These are phyloP conservation scores for Agrotis ipsilon DNA, from an alignment of 2,888 invertebrate species.

Conservation along the genomic window DNA sequence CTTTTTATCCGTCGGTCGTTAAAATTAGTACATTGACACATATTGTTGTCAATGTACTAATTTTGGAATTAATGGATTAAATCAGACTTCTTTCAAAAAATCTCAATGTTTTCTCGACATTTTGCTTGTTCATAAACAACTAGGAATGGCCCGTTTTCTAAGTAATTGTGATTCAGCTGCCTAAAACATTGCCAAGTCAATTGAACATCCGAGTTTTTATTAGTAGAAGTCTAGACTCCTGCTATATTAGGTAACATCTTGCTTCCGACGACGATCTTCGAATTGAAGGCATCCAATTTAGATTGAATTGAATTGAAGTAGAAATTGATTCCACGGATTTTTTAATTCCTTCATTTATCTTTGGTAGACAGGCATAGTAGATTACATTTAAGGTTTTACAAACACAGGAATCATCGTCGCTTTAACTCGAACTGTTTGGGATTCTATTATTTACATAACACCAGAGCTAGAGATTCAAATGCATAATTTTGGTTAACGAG, in stretches of 20 bases:
- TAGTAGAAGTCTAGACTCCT: constrained; percentile 22
- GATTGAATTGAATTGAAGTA: constrained; percentile 7
- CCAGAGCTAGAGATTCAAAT: constrained; percentile 4
- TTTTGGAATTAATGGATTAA: too few relatives aligned
- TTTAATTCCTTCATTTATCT: neutral
- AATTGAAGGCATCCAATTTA: constrained; percentile 11
- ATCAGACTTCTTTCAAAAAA: neutral
- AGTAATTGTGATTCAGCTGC: neutral
- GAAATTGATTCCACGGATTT: neutral
- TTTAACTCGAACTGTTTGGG: neutral
- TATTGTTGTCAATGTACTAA: too few relatives aligned
- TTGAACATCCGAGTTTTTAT: constrained; percentile 12
- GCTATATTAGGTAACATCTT: constrained; percentile 18
- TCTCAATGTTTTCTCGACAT: neutral
- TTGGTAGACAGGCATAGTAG: neutral
- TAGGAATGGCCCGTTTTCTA: neutral
- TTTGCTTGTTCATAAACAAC: too few relatives aligned
- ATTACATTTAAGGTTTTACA: too few relatives aligned
- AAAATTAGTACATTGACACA: too few relatives aligned
- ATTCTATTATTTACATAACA: too few relatives aligned
- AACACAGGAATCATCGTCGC: neutral
- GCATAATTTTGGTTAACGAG: constrained; percentile 17
- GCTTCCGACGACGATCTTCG: constrained; percentile 11
- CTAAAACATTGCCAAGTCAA: constrained; percentile 1
- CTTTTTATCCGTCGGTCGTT: too few relatives aligned